These are phyloP conservation scores for Rhingia campestris DNA, from an alignment of 2,888 invertebrate species.

Conservation along the genomic window DNA sequence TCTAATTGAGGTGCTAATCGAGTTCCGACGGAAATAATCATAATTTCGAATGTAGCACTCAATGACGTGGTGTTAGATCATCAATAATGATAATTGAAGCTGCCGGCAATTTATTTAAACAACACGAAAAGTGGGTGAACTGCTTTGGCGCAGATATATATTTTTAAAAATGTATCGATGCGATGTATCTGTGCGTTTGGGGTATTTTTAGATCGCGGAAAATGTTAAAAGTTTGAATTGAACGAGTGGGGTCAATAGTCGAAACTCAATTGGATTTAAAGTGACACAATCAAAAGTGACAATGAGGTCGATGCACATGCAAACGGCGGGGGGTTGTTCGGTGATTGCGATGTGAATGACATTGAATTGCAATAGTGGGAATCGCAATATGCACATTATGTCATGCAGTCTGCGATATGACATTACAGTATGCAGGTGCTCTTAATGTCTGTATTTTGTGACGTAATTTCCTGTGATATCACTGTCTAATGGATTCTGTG, in stretches of 20 bases:
- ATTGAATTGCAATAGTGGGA: slow-evolving; percentile 33
- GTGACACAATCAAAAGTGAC: slow-evolving; percentile 43
- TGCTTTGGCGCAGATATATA: slow-evolving; percentile 14
- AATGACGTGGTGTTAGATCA: slow-evolving; percentile 15
- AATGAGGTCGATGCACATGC: slow-evolving; percentile 44
- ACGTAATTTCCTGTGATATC: slow-evolving; percentile 31
- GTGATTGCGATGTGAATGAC: slow-evolving; percentile 45
- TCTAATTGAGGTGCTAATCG: slow-evolving; percentile 29
- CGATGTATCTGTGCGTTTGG: not conserved
- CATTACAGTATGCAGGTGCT: slow-evolving; percentile 27
- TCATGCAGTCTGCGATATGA: slow-evolving; percentile 18
- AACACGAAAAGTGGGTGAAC: slow-evolving; percentile 52
- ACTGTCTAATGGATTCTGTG: slow-evolving; percentile 6
- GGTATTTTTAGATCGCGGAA: slow-evolving; percentile 63
- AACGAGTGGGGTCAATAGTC: slow-evolving; percentile 52
- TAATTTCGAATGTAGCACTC: slow-evolving; percentile 27
- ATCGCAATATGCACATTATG: slow-evolving; percentile 14
- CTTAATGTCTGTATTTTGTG: slow-evolving; percentile 11
- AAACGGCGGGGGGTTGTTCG: not conserved
- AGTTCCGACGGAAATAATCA: slow-evolving; percentile 31
- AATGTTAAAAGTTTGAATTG: slow-evolving; percentile 26
- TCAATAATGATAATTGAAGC: slow-evolving; percentile 38
- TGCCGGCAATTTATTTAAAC: slow-evolving; percentile 31
- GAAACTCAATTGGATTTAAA: slow-evolving; percentile 27
- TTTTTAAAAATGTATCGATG: slow-evolving; percentile 9